Evolutionary conservation across 1,140 invertebrate species (phyloP).

Genomic region (Diorhabda sublineata): DNA sequence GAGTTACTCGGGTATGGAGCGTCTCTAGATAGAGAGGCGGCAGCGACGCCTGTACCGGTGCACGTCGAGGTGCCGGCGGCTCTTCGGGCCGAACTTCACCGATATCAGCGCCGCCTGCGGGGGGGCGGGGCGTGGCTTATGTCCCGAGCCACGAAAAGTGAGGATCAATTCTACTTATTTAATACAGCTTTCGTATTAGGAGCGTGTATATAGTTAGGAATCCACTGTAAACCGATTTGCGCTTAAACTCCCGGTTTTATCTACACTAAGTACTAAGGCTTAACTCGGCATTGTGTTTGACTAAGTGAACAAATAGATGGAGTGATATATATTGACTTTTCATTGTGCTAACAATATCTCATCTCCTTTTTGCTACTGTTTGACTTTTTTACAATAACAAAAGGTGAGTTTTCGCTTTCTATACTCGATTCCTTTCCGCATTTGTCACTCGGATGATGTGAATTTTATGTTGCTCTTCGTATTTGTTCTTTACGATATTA

Average conservation of each 20-base stretch:
- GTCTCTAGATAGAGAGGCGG: slow-evolving; percentile 17
- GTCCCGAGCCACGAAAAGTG: slow-evolving; percentile 47
- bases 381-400: slow-evolving; percentile 25
- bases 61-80: slow-evolving; percentile 18
- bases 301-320: slow-evolving; percentile 50
- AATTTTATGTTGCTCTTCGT: too few relatives aligned
- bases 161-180: slow-evolving; percentile 50
- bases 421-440: not conserved
- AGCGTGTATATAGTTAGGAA: slow-evolving; percentile 50
- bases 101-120: slow-evolving; percentile 25
- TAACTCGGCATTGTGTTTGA: slow-evolving; percentile 48
- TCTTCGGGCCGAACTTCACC: slow-evolving; percentile 17
- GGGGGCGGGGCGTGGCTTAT: slow-evolving; percentile 36
- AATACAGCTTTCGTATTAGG: slow-evolving; percentile 50
- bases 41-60: slow-evolving; percentile 20
- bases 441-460: too few relatives aligned
- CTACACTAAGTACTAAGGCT: slow-evolving; percentile 48
- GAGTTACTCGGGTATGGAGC: slow-evolving; percentile 1
- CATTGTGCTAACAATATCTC: slow-evolving; percentile 35
- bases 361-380: slow-evolving; percentile 24
- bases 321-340: slow-evolving; percentile 49
- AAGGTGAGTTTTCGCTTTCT: slow-evolving; percentile 32
- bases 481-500: too few relatives aligned
- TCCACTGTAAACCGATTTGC: slow-evolving; percentile 50
- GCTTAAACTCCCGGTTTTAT: slow-evolving; percentile 49